phyloP scores from a whole-genome alignment of 92 coral and sea anemone species.

The Zoanthus solanderi region DNA sequence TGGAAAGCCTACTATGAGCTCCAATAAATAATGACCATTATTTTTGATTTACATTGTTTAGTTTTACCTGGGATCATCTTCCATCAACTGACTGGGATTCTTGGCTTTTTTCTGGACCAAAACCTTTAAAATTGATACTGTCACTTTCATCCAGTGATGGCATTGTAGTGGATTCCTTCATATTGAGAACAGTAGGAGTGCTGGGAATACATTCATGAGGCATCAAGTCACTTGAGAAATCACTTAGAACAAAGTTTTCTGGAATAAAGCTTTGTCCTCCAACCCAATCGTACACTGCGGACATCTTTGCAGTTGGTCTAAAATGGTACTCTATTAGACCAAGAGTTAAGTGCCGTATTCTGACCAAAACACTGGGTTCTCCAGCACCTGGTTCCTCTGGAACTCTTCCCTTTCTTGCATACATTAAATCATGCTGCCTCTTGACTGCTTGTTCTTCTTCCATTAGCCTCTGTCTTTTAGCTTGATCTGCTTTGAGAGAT shows the following conservation, averaged over 20 bases:
- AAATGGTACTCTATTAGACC: conserved; percentile 7
- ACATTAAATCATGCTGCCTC: conserved; percentile 11
- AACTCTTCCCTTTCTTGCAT: conserved; percentile 10
- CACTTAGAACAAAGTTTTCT: conserved; percentile 3
- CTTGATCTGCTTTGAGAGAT: conserved; percentile 15
- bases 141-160: background rate
- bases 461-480: conserved; percentile 15
- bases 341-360: conserved; percentile 6
- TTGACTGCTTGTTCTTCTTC: conserved; percentile 2
- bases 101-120: conserved; percentile 3
- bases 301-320: conserved; percentile 8
- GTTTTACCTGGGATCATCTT: conserved; percentile 5
- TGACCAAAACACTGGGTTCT: conserved; percentile 10
- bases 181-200: conserved; percentile 5
- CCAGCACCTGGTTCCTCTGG: conserved; percentile 14
- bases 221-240: conserved; percentile 7
- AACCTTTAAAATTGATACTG: background rate
- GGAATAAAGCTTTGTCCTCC: conserved; percentile 6
- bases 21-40: conserved; percentile 6
- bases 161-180: conserved; percentile 5
- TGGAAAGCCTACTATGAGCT: background rate
- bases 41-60: conserved; percentile 1
- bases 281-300: conserved; percentile 7
- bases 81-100: conserved; percentile 2
- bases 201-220: background rate